Evolutionary conservation across 2,113 vertebrate species (phyloP).

Genomic region (Passer montanus): DNA sequence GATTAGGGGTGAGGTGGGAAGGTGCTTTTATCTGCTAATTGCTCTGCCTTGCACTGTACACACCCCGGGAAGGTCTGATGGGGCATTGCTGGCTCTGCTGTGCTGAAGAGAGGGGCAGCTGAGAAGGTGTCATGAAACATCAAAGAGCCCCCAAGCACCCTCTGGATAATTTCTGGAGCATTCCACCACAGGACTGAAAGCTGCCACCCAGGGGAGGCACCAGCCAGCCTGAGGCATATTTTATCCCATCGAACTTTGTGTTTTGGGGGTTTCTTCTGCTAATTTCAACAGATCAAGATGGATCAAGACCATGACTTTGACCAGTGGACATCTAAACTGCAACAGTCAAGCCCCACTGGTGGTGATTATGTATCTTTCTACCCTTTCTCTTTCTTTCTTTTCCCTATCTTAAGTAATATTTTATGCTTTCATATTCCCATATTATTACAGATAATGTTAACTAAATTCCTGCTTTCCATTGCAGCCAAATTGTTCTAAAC

Average conservation of each 20-base stretch:
- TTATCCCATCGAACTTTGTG: rapidly evolving
- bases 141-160: not conserved
- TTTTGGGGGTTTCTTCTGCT: not conserved
- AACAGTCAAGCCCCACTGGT: not conserved
- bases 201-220: not conserved
- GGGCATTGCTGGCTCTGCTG: not conserved
- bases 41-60: not conserved
- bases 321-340: not conserved
- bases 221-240: not conserved
- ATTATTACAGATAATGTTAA: not conserved
- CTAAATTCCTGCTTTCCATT: not conserved
- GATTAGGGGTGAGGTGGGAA: rapidly evolving
- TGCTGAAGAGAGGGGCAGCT: not conserved
- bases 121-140: not conserved
- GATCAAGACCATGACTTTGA: not conserved
- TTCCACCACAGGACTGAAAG: not conserved
- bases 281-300: not conserved
- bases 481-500: not conserved
- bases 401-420: not conserved
- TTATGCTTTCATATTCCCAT: not conserved
- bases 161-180: not conserved
- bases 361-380: not conserved
- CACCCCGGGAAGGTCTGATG: not conserved
- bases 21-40: not conserved
- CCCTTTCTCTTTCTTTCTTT: not conserved